Base-by-base conservation (phyloP, 2,113 vertebrate species). In the Pogona vitticeps region DNA sequence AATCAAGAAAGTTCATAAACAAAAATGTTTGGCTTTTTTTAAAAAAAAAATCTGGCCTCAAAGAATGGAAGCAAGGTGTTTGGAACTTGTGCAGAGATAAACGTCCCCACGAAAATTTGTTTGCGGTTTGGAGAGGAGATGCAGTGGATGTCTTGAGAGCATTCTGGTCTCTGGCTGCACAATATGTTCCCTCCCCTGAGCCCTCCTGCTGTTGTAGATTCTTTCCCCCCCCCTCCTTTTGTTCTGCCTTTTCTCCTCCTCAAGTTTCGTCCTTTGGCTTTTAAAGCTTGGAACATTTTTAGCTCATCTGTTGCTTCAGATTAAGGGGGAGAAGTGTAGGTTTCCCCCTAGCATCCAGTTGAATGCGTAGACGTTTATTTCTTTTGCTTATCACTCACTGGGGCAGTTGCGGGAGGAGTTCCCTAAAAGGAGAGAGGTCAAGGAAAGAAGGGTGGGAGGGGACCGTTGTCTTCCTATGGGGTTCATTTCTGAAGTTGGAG, bases 401-500 rank as follows among this genome's bases (percentile, higher is more conserved):
- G 46, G 46, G 10, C 0, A 84, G 86, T 85, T 65, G 72, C 3
- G 84, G 92, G 92, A 91, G 91, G 91, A 92, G 91, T 89, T 85
- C 92, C 91, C 91, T 72, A 0, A 63, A 84, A 75, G 90, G 85
- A 87, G 82, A 87, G 82, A 89, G 71, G 59, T 91, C 90, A 86
- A 87, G 38, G 17, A 76, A 86, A 71, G 88, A 91, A 91, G 93
- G 90, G 76, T 33, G 59, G 89, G 80, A 42, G 52, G n/a, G n/a
- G 87, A 65, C 90, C 92, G 88, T 36, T 56, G 14, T 26, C n/a
- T n/a, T 21, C 83, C 77, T 89, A 83, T 91, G 91, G 91, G 91
- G 90, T 90, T 82, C 89, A 80, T 91, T n/a, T 91, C 82, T 76
- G 86, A 89, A 92, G 89, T 85, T 65, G 86, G 88, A 92, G 94